Evolutionary conservation across 2,888 invertebrate genomes (phyloP).

Genomic region (Orchesellides sinensis): DNA sequence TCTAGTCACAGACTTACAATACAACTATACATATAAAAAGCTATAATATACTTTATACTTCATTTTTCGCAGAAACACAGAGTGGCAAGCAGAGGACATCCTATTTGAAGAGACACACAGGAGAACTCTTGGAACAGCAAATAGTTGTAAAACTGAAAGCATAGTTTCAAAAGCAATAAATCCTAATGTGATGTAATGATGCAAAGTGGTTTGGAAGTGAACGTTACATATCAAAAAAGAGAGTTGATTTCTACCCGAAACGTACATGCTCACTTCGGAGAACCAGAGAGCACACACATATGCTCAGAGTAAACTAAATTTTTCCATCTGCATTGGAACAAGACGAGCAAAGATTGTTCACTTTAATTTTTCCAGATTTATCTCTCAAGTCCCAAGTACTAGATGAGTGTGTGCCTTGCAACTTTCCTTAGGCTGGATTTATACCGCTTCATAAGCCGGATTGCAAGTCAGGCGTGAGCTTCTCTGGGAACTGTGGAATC

Average conservation of each 20-base stretch:
- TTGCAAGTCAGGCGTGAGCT: slow-evolving; percentile 1
- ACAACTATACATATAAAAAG: no score
- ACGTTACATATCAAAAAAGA: background rate
- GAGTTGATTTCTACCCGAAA: no score
- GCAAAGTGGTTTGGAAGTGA: slow-evolving; percentile 29
- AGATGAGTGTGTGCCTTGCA: background rate
- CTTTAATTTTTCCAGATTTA: slow-evolving; percentile 40
- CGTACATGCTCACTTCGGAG: no score
- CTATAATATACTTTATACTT: background rate
- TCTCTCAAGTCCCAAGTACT: background rate
- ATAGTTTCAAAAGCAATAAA: slow-evolving; percentile 45
- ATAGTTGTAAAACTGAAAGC: background rate
- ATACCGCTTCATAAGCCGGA: background rate
- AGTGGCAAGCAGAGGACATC: background rate
- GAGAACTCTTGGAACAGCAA: background rate
- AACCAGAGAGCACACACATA: no score
- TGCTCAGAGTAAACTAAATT: background rate
- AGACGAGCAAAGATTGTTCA: slow-evolving; percentile 7
- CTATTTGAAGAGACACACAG: background rate
- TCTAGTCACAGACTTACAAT: no score
- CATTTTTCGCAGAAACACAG: background rate
- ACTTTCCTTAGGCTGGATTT: background rate
- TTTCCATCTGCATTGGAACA: background rate
- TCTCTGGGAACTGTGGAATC: background rate
- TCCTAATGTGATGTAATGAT: slow-evolving; percentile 30